phyloP scores from a whole-genome alignment of 2,797 vertebrate genomes.

The Sebastes hopkinsi region DNA sequence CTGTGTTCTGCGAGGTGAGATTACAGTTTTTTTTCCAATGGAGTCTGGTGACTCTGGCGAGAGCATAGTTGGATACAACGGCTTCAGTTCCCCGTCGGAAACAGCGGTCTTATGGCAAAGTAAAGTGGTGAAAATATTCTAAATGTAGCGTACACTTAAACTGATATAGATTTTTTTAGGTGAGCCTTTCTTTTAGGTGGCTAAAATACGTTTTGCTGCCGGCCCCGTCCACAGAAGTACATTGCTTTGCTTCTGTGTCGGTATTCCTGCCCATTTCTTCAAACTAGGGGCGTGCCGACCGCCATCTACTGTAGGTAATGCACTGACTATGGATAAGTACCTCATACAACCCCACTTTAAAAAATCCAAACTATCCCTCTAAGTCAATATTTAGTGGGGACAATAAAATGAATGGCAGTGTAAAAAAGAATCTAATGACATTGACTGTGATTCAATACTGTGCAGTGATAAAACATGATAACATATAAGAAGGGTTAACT shows the following conservation, averaged over 20 bases:
- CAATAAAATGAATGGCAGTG: not conserved
- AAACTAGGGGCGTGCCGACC: not conserved
- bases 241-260: not conserved
- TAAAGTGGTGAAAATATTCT: not conserved
- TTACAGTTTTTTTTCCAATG: not conserved
- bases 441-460: no score
- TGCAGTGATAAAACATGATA: no score
- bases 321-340: not conserved
- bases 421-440: no score
- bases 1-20: fast-evolving
- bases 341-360: not conserved
- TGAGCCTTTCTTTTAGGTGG: not conserved
- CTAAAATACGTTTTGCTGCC: no score
- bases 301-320: not conserved
- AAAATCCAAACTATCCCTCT: not conserved
- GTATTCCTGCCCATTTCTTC: not conserved
- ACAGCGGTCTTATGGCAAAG: not conserved
- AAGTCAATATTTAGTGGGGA: not conserved
- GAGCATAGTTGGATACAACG: not conserved
- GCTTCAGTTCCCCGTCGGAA: not conserved
- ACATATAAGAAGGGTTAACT: no score
- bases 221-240: not conserved
- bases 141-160: not conserved
- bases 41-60: not conserved
- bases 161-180: not conserved